Conservation (phyloP, 2,797 vertebrate species). For the Enteromius trimaculatus region DNA sequence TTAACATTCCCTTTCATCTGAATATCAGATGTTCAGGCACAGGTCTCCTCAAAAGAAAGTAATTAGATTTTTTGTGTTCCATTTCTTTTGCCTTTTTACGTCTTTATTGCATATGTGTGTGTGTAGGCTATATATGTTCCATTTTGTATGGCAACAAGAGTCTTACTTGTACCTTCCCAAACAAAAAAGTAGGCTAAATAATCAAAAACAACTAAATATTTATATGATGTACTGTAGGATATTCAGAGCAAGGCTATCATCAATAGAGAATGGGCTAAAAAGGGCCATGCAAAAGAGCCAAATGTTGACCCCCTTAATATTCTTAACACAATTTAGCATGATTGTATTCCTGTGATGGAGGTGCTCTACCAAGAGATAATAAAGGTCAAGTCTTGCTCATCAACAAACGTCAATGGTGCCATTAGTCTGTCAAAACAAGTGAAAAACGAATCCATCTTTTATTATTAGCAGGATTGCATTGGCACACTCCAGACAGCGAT, state of each 20-base stretch:
- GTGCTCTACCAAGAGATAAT: conserved; percentile 61
- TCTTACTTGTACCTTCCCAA: not conserved
- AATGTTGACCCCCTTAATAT: not conserved
- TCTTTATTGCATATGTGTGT: not conserved
- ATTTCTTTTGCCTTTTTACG: not conserved
- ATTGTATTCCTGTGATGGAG: conserved; percentile 1
- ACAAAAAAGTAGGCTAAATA: not conserved
- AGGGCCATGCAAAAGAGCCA: not conserved
- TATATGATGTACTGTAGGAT: not conserved
- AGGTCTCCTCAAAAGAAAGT: not conserved
- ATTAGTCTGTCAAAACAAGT: conserved; percentile 65
- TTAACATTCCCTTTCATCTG: not conserved
- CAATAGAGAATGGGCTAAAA: not conserved
- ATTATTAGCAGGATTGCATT: conserved; percentile 68
- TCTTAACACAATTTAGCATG: conserved; percentile 24
- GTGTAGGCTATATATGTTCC: too few species aligned
- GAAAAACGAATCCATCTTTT: conserved; percentile 65
- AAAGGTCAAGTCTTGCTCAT: conserved; percentile 55
- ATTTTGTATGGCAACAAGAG: too few species aligned
- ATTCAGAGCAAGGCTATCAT: not conserved
- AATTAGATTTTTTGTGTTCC: not conserved
- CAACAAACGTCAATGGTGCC: conserved; percentile 64
- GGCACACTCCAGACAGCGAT: conserved; percentile 56
- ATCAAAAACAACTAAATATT: not conserved
- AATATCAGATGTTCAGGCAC: not conserved